Evolutionary conservation across 2,113 vertebrate species (phyloP).

Genomic region (Phasianus colchicus): DNA sequence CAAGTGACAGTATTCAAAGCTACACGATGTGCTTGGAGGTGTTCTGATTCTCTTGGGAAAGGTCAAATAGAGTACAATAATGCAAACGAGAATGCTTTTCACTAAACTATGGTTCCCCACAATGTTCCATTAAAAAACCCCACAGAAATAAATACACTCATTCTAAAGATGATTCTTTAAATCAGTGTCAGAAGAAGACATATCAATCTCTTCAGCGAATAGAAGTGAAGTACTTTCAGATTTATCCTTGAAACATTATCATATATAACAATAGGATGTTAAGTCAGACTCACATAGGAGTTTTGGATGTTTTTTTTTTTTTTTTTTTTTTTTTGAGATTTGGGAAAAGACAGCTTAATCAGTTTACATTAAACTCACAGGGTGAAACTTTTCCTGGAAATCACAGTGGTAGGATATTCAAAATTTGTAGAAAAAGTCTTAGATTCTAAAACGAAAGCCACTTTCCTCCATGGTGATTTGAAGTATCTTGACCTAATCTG

Average conservation of each 20-base stretch:
- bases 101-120: neutral
- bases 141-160: neutral
- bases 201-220: neutral
- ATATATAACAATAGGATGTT: neutral
- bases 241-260: neutral
- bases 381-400: neutral
- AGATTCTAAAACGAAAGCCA: neutral
- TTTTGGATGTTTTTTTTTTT: neutral
- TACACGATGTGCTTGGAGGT: neutral
- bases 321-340: neutral
- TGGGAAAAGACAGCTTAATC: neutral
- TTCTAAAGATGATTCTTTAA: neutral
- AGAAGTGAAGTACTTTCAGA: neutral
- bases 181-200: neutral
- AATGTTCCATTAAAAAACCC: neutral
- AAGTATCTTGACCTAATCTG: fast-evolving
- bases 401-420: neutral
- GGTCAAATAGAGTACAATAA: neutral
- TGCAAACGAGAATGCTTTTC: conserved; percentile 17
- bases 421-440: neutral
- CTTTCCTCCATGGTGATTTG: neutral
- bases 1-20: conserved; percentile 16
- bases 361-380: neutral
- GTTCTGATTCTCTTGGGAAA: conserved; percentile 15
- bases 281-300: neutral